Evolutionary conservation across 2,113 vertebrate genomes (phyloP).

Genomic region (cat (Felis catus)): F.catus_Fca126_mat1.0 CM031413.1:109360001-109360500

Average conservation of each 20-base stretch:
- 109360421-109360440: too few relatives aligned
- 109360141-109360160: neutral
- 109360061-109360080: slow-evolving; percentile 8
- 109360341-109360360: neutral
- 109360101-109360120: neutral
- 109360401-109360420: too few relatives aligned
- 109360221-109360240: neutral
- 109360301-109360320: neutral
- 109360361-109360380: neutral
- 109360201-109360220: neutral
- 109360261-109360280: neutral
- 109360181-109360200: neutral
- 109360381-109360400: too few relatives aligned
- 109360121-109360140: neutral
- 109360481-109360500: too few relatives aligned
- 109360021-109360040: slow-evolving; percentile 17
- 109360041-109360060: slow-evolving; percentile 35
- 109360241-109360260: neutral
- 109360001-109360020: slow-evolving; percentile 5
- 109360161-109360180: neutral
- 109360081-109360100: slow-evolving; percentile 39
- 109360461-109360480: too few relatives aligned
- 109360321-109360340: neutral
- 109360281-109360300: neutral
- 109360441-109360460: too few relatives aligned